Base-by-base conservation (phyloP, 2,888 invertebrate species). In the Chymomyza fuscimana region DNA sequence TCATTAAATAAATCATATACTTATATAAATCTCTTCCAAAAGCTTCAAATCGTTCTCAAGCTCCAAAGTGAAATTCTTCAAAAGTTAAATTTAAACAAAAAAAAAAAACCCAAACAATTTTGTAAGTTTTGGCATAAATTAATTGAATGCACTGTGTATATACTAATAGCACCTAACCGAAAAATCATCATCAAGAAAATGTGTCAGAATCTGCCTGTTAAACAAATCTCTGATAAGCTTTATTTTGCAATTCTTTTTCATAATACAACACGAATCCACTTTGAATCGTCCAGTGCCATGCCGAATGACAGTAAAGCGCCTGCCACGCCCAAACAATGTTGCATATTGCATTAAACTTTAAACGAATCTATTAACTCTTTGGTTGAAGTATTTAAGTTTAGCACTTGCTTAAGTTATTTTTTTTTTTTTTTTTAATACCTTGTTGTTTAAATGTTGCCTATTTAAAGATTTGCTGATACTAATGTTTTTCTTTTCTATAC, bases 61-160 rank as follows among this genome's bases (percentile, higher is more conserved):
- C 61, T 80, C 79, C 73, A 87, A 86, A 85, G 87, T 91, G 50
- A 82, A 77, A 76, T 85, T 83, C 79, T 82, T 73, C 78, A 89
- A 90, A 75, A 77, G 79, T 32, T 83, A 80, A 70, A 54, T 51
- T 19, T 46, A 51, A 54, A n/a, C 10, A 22, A 12, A 54, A n/a
- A 12, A 22, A 12, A 36, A 51, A 16, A 15, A 19, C 16, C 60
- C 65, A 69, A 61, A 16, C 46, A 16, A 63, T 65, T 54, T 65
- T 25, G 32, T 60, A 25, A 54, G 54, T 54, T 40, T 61, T 61
- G 12, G 40, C 5, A 46, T 61, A 59, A 59, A 2, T 59, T 6
- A 25, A 25, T 32, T 25, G 59, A 15, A 29, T 22, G 56, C 22
- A 25, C 19, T n/a, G 16, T 56, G 40, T 46, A 46, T 12, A 12